Evolutionary conservation across 2,797 vertebrate species (phyloP), one percentile per base, ranked within the genome.

Genomic region (Pseudochirops cupreus): DNA sequence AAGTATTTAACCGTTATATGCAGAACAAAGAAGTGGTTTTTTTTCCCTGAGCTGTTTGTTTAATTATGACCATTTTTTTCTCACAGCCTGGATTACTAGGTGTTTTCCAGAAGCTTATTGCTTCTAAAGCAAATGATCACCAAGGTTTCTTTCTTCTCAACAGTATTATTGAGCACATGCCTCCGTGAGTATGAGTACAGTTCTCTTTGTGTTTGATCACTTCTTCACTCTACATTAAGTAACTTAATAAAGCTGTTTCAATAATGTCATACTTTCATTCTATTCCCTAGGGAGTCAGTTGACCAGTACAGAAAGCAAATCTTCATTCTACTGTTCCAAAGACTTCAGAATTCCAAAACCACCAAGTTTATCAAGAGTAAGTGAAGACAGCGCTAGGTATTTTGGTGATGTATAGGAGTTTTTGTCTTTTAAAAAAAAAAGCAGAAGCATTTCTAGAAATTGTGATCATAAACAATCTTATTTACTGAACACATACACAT

Each of bases 311-410:
- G 99, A 98, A 99, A 99, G 97, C 99, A 99, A 98, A 99, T 99
- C 98, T 99, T 99, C 98, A 99, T 99, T 98, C 98, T 99, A 56
- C 99, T 99, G 26, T 99, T 99, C 99, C 99, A 99, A 98, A 99
- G 99, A 98, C 99, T 99, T 96, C 99, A 99, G 97, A 99, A 99
- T 98, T 99, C 99, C 97, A 99, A 99, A 99, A 99, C 99, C 94
- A 99, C 99, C 57, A 99, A 99, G 98, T 99, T 99, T 98, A 99
- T 99, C 96, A 99, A 99, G 98, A 99, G 99, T 99, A 98, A 99
- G 99, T 98, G 92, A 54, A 95, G 89, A 97, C 46, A 33, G 12
- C 0, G 1, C 10, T 52, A 52, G 31, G 1, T 24, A 53, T 93
- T 93, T 94, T 21, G 1, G 18, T 92, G 28, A 87, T 96, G 50